Percentiles rank a stretch among this genome's conserved stretches.
Conservation (phyloP, 23 tunicate genomes). For the Ascidia mentula region DNA sequence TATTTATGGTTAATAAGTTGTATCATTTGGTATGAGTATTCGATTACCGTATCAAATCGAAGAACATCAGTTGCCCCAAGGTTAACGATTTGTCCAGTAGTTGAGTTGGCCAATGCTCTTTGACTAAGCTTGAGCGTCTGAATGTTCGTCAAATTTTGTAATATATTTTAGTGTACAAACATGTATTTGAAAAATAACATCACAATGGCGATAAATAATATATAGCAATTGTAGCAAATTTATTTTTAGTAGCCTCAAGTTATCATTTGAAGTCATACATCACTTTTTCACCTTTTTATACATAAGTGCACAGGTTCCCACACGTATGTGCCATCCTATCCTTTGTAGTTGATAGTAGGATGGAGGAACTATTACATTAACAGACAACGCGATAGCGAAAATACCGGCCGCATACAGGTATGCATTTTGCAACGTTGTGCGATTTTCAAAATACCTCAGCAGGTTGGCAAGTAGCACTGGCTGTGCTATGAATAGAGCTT, state of each 20-base stretch:
- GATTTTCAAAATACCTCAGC: slow-evolving; percentile 27
- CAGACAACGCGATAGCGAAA: not conserved
- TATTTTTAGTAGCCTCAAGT: not conserved
- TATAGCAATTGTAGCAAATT: too few relatives aligned
- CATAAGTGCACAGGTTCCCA: slow-evolving; percentile 69
- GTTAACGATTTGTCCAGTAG: slow-evolving; percentile 84
- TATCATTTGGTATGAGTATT: too few relatives aligned
- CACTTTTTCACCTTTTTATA: slow-evolving; percentile 72
- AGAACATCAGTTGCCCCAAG: slow-evolving; percentile 87
- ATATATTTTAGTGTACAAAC: too few relatives aligned
- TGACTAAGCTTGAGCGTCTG: slow-evolving; percentile 72
- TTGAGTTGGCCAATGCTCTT: slow-evolving; percentile 40
- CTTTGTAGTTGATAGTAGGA: slow-evolving; percentile 9
- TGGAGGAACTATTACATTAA: slow-evolving; percentile 16
- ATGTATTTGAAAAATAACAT: too few relatives aligned
- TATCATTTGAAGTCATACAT: not conserved
- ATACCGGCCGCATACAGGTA: slow-evolving; percentile 51
- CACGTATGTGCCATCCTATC: slow-evolving; percentile 77
- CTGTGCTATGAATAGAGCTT: not conserved
- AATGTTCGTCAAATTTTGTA: slow-evolving; percentile 6
- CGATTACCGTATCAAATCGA: slow-evolving; percentile 55
- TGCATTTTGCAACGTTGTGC: slow-evolving; percentile 9
- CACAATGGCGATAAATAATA: too few relatives aligned
- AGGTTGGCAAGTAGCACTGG: slow-evolving; percentile 43
- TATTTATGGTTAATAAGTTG: too few relatives aligned